phyloP scores from a whole-genome alignment of 2,888 invertebrate genomes.

The Drosophila anceps region DNA sequence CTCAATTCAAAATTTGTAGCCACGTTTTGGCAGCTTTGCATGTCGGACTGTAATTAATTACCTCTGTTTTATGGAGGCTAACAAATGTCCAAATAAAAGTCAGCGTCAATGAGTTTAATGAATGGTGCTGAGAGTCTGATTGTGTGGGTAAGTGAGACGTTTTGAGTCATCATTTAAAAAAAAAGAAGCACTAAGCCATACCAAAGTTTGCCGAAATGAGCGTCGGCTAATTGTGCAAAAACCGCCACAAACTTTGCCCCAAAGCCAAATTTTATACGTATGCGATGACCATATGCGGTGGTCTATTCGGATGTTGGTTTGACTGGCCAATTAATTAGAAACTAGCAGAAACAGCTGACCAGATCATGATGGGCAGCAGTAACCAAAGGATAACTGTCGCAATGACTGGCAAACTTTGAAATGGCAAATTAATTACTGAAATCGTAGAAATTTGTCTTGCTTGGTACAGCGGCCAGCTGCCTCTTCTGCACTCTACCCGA shows the following conservation, averaged over 20 bases:
- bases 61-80: slow-evolving; percentile 44
- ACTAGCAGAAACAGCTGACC: slow-evolving; percentile 50
- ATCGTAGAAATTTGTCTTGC: slow-evolving; percentile 76
- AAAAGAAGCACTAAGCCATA: not conserved
- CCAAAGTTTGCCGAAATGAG: slow-evolving; percentile 48
- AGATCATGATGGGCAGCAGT: slow-evolving; percentile 45
- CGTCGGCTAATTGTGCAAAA: slow-evolving; percentile 71
- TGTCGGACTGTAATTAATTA: slow-evolving; percentile 73
- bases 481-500: not conserved
- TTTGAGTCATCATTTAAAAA: slow-evolving; percentile 45
- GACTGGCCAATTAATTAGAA: slow-evolving; percentile 75
- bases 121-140: slow-evolving; percentile 25
- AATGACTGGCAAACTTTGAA: slow-evolving; percentile 69
- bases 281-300: slow-evolving; percentile 58
- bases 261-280: slow-evolving; percentile 10
- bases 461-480: slow-evolving; percentile 14
- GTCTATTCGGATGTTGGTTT: slow-evolving; percentile 50
- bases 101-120: slow-evolving; percentile 59
- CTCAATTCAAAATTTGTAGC: slow-evolving; percentile 53
- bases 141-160: slow-evolving; percentile 30
- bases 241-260: slow-evolving; percentile 49
- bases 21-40: slow-evolving; percentile 68
- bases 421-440: slow-evolving; percentile 80
- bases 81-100: slow-evolving; percentile 73
- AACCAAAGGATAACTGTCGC: slow-evolving; percentile 54